These are phyloP conservation scores for Plutomurus gul DNA, from an alignment of 1,140 invertebrate genomes.

Conservation along the genomic window DNA sequence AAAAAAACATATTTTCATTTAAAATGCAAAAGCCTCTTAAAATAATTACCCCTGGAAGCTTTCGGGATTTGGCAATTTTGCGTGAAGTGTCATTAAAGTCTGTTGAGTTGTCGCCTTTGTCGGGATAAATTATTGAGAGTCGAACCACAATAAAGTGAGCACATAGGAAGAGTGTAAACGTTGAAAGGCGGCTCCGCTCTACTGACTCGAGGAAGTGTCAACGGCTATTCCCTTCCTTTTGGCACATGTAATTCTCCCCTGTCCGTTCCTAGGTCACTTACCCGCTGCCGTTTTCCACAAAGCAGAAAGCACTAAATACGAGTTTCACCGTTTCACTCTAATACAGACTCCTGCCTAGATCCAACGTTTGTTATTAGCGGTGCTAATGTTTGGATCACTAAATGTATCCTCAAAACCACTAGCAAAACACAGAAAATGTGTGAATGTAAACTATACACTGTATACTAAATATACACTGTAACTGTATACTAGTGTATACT, in stretches of 20 bases:
- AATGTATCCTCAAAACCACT: no score
- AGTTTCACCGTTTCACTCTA: no score
- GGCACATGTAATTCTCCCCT: not conserved
- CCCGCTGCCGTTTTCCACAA: no score
- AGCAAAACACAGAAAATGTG: no score
- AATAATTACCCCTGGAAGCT: not conserved
- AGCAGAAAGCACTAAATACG: no score
- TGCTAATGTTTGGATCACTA: no score
- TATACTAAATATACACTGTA: no score
- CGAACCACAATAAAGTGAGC: conserved; percentile 24
- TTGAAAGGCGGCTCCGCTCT: not conserved
- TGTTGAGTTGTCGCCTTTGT: not conserved
- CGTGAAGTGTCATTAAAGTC: not conserved
- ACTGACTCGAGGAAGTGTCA: conserved; percentile 16
- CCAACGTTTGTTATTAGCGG: no score
- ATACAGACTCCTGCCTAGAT: no score
- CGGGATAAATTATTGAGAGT: conserved; percentile 1
- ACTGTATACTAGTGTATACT: no score
- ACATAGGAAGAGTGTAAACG: not conserved
- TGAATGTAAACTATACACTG: no score
- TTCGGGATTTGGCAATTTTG: not conserved
- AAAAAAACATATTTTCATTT: no score
- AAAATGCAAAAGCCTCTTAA: not conserved
- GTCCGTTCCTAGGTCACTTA: not conserved
- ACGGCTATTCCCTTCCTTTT: conserved; percentile 34